These are phyloP conservation scores for Echinarachnius parma DNA, from an alignment of 53 echinoderm and acorn worm genomes.

Conservation along the genomic window DNA sequence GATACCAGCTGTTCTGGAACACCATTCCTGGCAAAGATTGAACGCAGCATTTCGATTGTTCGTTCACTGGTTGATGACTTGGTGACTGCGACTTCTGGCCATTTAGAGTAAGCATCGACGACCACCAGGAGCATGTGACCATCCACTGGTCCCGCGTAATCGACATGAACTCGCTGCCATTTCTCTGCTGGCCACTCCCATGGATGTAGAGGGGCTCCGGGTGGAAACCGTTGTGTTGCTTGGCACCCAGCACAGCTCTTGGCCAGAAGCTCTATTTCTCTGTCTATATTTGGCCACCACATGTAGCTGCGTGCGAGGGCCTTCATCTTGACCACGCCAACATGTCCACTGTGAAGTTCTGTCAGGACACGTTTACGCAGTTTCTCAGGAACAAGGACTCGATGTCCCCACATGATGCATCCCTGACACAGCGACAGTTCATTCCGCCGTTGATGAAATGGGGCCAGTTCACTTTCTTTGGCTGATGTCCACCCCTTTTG, in stretches of 20 bases:
- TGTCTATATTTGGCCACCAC: slow-evolving; percentile 30
- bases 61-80: not conserved
- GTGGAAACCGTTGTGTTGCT: not conserved
- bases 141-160: slow-evolving; percentile 3
- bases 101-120: slow-evolving; percentile 29
- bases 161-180: slow-evolving; percentile 31
- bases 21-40: not conserved
- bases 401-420: slow-evolving; percentile 4
- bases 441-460: not conserved
- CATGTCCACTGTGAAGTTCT: slow-evolving; percentile 2
- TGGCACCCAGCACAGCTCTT: slow-evolving; percentile 6
- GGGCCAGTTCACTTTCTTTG: not conserved
- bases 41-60: not conserved
- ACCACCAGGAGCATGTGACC: slow-evolving; percentile 10
- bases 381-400: not conserved
- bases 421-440: not conserved
- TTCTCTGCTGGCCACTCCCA: slow-evolving; percentile 24
- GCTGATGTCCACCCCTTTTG: not conserved
- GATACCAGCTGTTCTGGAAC: slow-evolving; percentile 5
- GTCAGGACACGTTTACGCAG: not conserved
- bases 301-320: not conserved
- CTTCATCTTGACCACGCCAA: slow-evolving; percentile 5
- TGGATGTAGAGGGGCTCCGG: slow-evolving; percentile 4
- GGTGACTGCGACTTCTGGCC: slow-evolving; percentile 10
- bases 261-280: not conserved